Evolutionary conservation across 2,888 invertebrate species (phyloP), one percentile per base, ranked within the genome.

Genomic region (Cerceris rybyensis): DNA sequence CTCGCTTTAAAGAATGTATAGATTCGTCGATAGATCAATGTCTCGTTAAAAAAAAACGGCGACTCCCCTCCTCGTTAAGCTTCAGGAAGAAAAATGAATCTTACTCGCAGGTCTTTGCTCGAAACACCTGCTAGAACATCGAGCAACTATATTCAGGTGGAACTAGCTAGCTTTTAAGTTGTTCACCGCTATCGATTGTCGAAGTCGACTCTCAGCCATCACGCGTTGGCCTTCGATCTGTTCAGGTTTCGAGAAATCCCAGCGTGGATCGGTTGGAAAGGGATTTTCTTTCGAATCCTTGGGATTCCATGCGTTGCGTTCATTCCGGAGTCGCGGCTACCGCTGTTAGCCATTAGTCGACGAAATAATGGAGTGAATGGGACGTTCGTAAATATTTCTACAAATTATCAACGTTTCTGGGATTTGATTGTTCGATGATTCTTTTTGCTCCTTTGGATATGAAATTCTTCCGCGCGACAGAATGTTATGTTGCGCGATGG

Each of bases 121-220:
- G 46, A 46, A 16, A 17, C 57, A 72, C 58, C 70, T 61, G 54
- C 60, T 17, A 43, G n/a, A 17, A 61, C 52, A 49, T 58, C 54
- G 5, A 17, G 49, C n/a, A 8, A 14, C 63, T 11, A 16, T 41
- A n/a, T 68, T 1, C 57, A 7, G 28, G 11, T 17, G 57, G 17
- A 57, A 8, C 49, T 17, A 42, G 52, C 57, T 28, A 28, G 28
- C 28, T 28, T 61, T 83, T 79, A 70, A 78, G 80, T 78, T 61
- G 80, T 80, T 80, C 81, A 74, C 67, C 50, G 50, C 61, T 74
- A 82, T 80, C 75, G 81, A 82, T 80, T 80, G 58, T 42, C 57
- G n/a, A 70, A 76, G 64, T 58, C 41, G 52, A 55, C 42, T 50
- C 41, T n/a, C 42, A 7, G 42, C 28, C 42, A 8, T 41, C 43